phyloP scores from a whole-genome alignment of 2,797 vertebrate species.

The Numenius phaeopus region DNA sequence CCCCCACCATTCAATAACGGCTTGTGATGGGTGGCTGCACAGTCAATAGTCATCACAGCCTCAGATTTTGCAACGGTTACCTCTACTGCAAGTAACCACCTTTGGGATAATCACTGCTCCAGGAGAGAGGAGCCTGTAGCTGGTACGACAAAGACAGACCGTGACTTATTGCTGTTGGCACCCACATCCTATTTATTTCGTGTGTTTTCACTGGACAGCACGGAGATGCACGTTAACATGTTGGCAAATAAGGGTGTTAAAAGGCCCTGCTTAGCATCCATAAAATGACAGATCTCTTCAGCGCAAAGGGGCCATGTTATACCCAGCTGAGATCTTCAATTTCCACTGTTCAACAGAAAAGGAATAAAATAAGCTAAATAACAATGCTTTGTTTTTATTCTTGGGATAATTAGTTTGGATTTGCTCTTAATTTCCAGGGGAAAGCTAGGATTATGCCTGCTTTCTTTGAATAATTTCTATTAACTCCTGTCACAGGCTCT shows the following conservation, averaged over 20 bases:
- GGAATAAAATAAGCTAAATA: background rate
- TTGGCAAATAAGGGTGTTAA: background rate
- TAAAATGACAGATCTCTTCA: background rate
- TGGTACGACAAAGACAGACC: background rate
- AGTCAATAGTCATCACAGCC: background rate
- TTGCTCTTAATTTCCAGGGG: background rate
- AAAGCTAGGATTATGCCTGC: background rate
- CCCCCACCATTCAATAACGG: fast-evolving
- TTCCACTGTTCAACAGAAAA: background rate
- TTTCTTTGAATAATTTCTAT: background rate
- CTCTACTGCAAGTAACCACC: background rate
- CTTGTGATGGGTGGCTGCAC: fast-evolving
- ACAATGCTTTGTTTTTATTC: background rate
- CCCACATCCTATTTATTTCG: background rate
- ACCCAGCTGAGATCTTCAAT: background rate
- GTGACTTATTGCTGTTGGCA: background rate
- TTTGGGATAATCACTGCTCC: background rate
- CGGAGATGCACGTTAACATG: background rate
- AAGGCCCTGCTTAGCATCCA: background rate
- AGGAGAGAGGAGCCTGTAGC: background rate
- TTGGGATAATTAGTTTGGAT: background rate
- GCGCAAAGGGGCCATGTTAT: background rate
- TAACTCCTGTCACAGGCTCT: background rate
- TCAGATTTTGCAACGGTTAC: background rate
- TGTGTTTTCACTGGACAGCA: background rate